These are phyloP conservation scores for Bovichtus variegatus DNA, from an alignment of 2,797 vertebrate genomes.

Conservation along the genomic window DNA sequence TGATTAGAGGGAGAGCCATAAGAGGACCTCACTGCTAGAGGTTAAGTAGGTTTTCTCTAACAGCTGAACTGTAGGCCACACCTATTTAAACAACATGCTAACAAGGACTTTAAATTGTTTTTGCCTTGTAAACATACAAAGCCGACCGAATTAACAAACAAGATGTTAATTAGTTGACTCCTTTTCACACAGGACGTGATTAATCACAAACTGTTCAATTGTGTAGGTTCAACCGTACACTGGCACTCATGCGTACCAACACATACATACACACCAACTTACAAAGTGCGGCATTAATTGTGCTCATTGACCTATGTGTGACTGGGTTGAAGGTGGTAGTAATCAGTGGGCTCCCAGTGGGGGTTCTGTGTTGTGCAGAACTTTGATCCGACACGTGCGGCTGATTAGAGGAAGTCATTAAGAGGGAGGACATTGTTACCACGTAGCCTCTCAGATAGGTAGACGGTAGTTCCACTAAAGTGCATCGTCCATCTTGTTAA, in stretches of 20 bases:
- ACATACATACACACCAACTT: neutral
- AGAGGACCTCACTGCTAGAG: conserved; percentile 59
- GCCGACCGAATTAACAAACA: conserved; percentile 14
- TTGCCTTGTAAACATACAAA: conserved; percentile 17
- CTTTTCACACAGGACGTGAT: conserved; percentile 14
- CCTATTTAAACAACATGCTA: conserved; percentile 43
- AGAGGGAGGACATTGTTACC: conserved; percentile 65
- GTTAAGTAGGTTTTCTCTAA: conserved; percentile 73
- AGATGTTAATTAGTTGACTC: conserved; percentile 29
- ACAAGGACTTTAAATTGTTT: conserved; percentile 36
- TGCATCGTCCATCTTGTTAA: conserved; percentile 20
- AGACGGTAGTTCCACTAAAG: conserved; percentile 43
- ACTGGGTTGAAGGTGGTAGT: conserved; percentile 66
- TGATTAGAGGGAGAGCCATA: conserved; percentile 71
- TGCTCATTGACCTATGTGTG: conserved; percentile 66
- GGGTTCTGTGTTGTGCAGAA: conserved; percentile 52
- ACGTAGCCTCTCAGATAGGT: conserved; percentile 53
- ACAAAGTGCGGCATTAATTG: conserved; percentile 45
- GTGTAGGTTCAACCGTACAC: conserved; percentile 5
- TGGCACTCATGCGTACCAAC: conserved; percentile 17
- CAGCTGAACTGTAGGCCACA: conserved; percentile 47
- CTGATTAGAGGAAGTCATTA: conserved; percentile 80
- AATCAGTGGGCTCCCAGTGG: conserved; percentile 66
- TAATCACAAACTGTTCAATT: conserved; percentile 23
- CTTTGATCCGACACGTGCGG: conserved; percentile 77